Base-by-base conservation (phyloP, 1,140 invertebrate genomes). In the Heliothis subflexa region DNA sequence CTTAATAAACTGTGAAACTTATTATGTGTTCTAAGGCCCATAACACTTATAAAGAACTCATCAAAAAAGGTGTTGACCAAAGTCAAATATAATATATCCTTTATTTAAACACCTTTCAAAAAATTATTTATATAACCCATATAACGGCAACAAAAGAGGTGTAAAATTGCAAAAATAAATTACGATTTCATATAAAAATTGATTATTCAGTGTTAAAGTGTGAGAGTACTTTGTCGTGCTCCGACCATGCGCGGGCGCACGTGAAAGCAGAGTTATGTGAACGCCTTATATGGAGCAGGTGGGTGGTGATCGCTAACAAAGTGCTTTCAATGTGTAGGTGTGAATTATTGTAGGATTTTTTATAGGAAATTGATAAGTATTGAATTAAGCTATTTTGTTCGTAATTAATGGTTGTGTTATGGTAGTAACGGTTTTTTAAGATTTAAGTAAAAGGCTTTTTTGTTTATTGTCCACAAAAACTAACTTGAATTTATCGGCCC, bases 201-300 rank as follows among this genome's bases (percentile, higher is more conserved):
- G 64, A 68, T 78, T 78, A 78, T 78, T 78, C 75, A 21, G 62
- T 57, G 75, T 78, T 78, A 78, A 78, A 45, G 75, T 54, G 75
- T 66, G 52, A 78, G 21, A 16, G 33, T 13, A 47, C 50, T 47
- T 70, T 4, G 33, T n/a, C 16, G 57, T 40, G 45, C 72, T 62
- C 16, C 59, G 62, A n/a, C 75, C 16, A 16, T 50, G 33, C 57
- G 5, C 21, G 40, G 57, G 45, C 68, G n/a, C 14, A 47, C 50
- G 72, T 75, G 72, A 61, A 75, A 75, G 55, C 57, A 47, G n/a
- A 74, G 47, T 66, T 76, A 66, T 78, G 62, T 16, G 50, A 28
- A 9, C 10, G 18, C 62, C 64, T 47, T 78, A 78, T 78, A 68
- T 16, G 64, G 75, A 28, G 16, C 21, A 52, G 12, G 49, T 49